Conservation (phyloP, 1,140 invertebrate genomes). For the Augochlora pura region DNA sequence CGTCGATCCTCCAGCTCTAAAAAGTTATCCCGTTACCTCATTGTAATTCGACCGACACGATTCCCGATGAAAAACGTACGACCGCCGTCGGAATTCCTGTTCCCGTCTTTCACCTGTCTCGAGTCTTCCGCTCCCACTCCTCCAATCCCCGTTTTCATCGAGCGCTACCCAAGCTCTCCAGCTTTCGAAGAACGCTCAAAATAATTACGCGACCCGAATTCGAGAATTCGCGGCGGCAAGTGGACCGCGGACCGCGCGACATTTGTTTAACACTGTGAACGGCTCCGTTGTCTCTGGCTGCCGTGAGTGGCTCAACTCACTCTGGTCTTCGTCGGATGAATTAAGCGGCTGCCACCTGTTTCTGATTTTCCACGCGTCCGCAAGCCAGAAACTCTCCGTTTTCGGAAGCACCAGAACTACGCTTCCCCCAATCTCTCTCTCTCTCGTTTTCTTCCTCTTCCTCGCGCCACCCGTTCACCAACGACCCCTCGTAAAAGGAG, state of each 20-base stretch:
- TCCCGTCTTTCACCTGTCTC: background rate
- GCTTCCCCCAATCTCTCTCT: too few relatives aligned
- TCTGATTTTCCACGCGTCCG: conserved; percentile 18
- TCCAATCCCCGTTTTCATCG: background rate
- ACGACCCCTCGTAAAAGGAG: conserved; percentile 37
- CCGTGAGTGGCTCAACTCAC: background rate
- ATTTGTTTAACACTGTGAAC: conserved; percentile 20
- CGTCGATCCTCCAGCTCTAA: too few relatives aligned
- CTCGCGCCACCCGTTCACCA: background rate
- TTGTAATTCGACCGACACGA: too few relatives aligned
- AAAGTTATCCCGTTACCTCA: too few relatives aligned
- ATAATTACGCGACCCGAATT: conserved; percentile 21
- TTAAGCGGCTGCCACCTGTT: conserved; percentile 39
- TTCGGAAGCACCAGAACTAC: conserved; percentile 5
- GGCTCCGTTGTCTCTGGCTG: background rate
- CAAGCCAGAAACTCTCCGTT: background rate
- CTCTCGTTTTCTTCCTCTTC: background rate
- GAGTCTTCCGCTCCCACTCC: too few relatives aligned
- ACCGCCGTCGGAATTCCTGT: background rate
- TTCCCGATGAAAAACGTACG: too few relatives aligned
- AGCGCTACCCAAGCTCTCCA: too few relatives aligned
- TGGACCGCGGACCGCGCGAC: background rate
- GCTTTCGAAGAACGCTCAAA: background rate
- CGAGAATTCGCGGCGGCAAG: background rate
- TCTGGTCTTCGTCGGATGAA: background rate